Base-by-base conservation (phyloP, 1,140 invertebrate genomes). In the Geopemphigus sp. region DNA sequence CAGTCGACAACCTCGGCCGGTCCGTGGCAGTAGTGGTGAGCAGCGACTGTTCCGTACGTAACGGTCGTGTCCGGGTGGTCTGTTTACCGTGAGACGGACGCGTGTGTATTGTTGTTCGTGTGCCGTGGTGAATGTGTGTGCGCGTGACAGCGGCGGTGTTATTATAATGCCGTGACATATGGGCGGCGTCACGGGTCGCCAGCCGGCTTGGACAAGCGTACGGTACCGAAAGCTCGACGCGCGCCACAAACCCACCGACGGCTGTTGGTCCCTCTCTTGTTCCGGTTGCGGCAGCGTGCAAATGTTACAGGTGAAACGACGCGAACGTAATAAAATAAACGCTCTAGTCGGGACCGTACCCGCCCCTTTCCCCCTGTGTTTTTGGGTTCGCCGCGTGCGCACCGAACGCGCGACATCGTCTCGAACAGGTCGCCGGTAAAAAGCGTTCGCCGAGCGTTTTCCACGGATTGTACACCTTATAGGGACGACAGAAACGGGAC, bases 271-370 rank as follows among this genome's bases (percentile, higher is more conserved):
- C 1, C 61, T 78, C n/a, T 78, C 74, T 47, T 78, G 74, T 78
- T 63, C 74, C 57, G 74, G 74, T 78, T 78, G 74, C 74, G 74
- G 74, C 24, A 78, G 74, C 56, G 74, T 78, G 32, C 74, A 78
- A 78, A 78, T 78, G 74, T 63, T 78, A 78, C 74, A 78, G 74
- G 74, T 78, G 26, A 73, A 39, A 39, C 32, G 32, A 39, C 8
- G 8, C 3, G 3, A 8, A 39, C 8, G 8, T 8, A 39, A 4
- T 39, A 4, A 39, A 4, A 39, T 39, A 39, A 39, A 39, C 32
- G 32, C 8, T 4, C 32, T n/a, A n/a, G n/a, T n/a, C n/a, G n/a
- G n/a, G n/a, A n/a, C n/a, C n/a, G n/a, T n/a, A n/a, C n/a, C n/a
- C n/a, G n/a, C n/a, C n/a, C n/a, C n/a, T n/a, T n/a, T n/a, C n/a